Conservation (phyloP, 2,113 vertebrate genomes). For the Cacatua alba region DNA sequence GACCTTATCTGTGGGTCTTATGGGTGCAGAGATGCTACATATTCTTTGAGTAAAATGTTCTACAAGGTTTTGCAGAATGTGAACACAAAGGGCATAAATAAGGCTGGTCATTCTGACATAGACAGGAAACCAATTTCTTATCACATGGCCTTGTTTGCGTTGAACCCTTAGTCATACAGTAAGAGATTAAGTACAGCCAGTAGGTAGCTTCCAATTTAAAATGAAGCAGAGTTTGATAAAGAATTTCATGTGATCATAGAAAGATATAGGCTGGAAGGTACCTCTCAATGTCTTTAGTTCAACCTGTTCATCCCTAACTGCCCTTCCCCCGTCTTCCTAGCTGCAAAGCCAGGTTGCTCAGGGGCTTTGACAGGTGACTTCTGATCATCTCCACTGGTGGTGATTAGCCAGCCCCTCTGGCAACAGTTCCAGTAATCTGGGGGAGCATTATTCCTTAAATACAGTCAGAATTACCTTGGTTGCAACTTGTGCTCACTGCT, state of each 20-base stretch:
- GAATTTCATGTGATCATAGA: not conserved
- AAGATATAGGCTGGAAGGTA: not conserved
- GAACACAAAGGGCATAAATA: not conserved
- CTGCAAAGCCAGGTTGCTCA: not conserved
- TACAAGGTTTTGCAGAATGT: not conserved
- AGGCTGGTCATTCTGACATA: not conserved
- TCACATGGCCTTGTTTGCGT: not conserved
- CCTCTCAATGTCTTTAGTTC: not conserved
- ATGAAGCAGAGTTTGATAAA: not conserved
- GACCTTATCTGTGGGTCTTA: not conserved
- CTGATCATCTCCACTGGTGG: not conserved
- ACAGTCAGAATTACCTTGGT: not conserved
- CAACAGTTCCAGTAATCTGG: not conserved
- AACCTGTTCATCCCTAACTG: not conserved
- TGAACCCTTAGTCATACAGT: not conserved
- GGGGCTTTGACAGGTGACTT: not conserved
- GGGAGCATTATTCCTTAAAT: not conserved
- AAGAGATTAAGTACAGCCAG: not conserved
- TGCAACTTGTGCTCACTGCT: not conserved
- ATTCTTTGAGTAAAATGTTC: not conserved
- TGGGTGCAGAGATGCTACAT: not conserved
- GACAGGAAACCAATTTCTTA: not conserved
- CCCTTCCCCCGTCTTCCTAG: not conserved
- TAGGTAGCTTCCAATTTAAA: not conserved
- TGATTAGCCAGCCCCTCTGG: not conserved